These are phyloP conservation scores for Tiliacea aurago DNA, from an alignment of 2,888 invertebrate species.

Conservation along the genomic window DNA sequence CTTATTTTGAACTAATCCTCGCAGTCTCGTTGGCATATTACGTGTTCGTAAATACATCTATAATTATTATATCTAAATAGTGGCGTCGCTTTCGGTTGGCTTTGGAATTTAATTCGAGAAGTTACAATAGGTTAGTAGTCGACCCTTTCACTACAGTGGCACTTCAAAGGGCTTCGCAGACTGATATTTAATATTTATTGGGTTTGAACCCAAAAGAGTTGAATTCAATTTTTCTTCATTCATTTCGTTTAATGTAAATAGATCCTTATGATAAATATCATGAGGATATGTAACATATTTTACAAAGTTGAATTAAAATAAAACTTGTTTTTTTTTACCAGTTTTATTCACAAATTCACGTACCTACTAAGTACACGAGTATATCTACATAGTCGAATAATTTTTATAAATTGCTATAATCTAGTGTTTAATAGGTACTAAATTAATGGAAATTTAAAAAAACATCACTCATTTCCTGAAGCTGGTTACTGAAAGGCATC, in stretches of 20 bases:
- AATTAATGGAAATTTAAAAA: background rate
- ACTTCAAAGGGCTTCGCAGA: conserved; percentile 79
- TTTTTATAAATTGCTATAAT: background rate
- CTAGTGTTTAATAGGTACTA: background rate
- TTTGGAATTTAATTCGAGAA: conserved; percentile 82
- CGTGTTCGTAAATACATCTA: conserved; percentile 27
- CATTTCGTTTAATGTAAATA: conserved; percentile 19
- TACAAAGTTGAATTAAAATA: background rate
- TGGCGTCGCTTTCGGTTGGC: conserved; percentile 61
- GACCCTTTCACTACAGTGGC: conserved; percentile 76
- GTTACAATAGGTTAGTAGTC: conserved; percentile 81
- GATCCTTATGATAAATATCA: background rate
- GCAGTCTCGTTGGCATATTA: background rate
- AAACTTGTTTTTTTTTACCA: background rate
- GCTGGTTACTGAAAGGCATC: background rate
- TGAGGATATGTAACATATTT: background rate
- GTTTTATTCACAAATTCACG: too few species aligned
- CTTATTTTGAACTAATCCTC: background rate
- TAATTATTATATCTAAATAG: conserved; percentile 47
- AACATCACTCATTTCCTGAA: background rate
- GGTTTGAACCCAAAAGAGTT: conserved; percentile 65
- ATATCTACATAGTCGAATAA: background rate
- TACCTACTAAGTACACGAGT: background rate
- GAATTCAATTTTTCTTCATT: conserved; percentile 58
- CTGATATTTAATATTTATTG: conserved; percentile 83